Evolutionary conservation across 1,140 invertebrate genomes (phyloP), one percentile per base, ranked within the genome.

Genomic region (Andrena cerasifolii): DNA sequence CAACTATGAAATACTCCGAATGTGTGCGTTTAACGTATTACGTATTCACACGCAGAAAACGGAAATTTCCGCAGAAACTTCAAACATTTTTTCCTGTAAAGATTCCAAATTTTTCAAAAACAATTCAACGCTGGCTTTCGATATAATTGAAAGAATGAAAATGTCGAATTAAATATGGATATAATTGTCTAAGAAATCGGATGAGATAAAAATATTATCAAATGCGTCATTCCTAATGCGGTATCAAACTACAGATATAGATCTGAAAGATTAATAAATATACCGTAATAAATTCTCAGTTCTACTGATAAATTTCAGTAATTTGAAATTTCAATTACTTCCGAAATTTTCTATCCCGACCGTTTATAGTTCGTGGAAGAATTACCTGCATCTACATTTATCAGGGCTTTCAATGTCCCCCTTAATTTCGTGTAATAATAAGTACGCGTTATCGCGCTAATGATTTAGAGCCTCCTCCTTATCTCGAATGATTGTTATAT

Each of bases 391-490:
- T 33, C 28, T 76, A 43, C 33, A 3, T 59, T 68, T 77, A 68
- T 61, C 18, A 40, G 49, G n/a, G n/a, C 28, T 71, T 71, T 53
- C 45, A 71, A 36, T 71, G 56, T 71, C 49, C 10, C 53, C 8
- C 56, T 62, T 61, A 71, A 51, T 71, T 51, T 59, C 12, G 5
- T n/a, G 18, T 40, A 5, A 2, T 56, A 21, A 21, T 26, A 70
- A 16, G 24, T 80, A 33, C 24, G 21, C n/a, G 61, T 84, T 84
- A 84, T 84, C 82, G n/a, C 16, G n/a, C 56, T 16, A 59, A 80
- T 76, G 62, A 84, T 84, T 84, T 72, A 83, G 53, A 75, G 54
- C 61, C 43, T 47, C 62, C 31, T 36, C 24, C 76, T 84, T 84
- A 84, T 84, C 81, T 84, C 4, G 36, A 63, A 40, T n/a, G 45